Percentiles rank a stretch among this genome's conserved stretches.
phyloP scores from a whole-genome alignment of 1,140 invertebrate genomes.

The Bombus huntii region DNA sequence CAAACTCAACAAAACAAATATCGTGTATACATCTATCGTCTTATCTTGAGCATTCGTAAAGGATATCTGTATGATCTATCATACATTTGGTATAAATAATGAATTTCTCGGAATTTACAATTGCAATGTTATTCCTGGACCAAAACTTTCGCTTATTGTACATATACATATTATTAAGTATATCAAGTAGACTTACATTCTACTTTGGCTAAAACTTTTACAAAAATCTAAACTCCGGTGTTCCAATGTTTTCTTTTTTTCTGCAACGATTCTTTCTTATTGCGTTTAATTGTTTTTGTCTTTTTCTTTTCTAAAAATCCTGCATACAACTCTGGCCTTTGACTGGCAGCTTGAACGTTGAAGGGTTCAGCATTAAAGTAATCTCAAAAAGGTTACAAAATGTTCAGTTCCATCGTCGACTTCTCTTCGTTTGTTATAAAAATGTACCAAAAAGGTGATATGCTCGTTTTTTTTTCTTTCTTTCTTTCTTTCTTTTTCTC shows the following conservation, averaged over 20 bases:
- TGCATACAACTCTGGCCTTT: constrained; percentile 55
- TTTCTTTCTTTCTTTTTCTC: neutral
- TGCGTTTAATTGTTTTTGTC: constrained; percentile 35
- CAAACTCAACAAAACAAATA: constrained; percentile 48
- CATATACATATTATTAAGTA: constrained; percentile 66
- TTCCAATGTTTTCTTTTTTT: constrained; percentile 48
- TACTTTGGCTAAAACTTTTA: constrained; percentile 73
- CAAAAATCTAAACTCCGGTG: constrained; percentile 68
- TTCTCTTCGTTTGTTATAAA: constrained; percentile 57
- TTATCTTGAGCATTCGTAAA: constrained; percentile 63
- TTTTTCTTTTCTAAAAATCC: constrained; percentile 51
- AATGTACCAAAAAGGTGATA: constrained; percentile 66
- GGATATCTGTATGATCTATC: constrained; percentile 58
- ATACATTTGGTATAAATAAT: constrained; percentile 60
- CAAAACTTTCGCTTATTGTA: constrained; percentile 68
- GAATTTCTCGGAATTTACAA: constrained; percentile 73
- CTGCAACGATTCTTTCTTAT: constrained; percentile 35
- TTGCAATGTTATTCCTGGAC: constrained; percentile 68
- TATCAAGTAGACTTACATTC: constrained; percentile 73
- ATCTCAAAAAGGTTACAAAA: constrained; percentile 69
- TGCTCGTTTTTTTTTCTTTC: constrained; percentile 35
- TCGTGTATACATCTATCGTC: constrained; percentile 25
- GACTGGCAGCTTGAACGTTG: constrained; percentile 63
- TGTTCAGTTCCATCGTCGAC: constrained; percentile 49
- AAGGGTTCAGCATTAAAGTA: constrained; percentile 62